Evolutionary conservation across 2,888 invertebrate species (phyloP).

Genomic region (Hedya salicella): DNA sequence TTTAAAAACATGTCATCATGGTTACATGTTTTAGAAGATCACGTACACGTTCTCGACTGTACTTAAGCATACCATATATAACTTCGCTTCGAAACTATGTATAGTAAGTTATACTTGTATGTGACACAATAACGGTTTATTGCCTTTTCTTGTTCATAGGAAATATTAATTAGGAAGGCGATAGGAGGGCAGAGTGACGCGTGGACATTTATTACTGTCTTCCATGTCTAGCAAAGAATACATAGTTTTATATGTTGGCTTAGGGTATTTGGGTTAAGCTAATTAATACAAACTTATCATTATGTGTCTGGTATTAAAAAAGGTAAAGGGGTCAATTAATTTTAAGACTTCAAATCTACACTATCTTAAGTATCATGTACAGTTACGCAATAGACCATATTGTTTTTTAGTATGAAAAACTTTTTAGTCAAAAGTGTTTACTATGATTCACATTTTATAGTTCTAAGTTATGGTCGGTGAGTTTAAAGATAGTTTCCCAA

Average conservation of each 20-base stretch:
- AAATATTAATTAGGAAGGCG: conserved; percentile 56
- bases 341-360: too few species aligned
- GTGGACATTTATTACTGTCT: conserved; percentile 54
- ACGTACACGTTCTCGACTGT: too few species aligned
- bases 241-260: conserved; percentile 7
- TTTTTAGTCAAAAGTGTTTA: too few species aligned
- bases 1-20: too few species aligned
- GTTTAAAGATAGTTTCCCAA: too few species aligned
- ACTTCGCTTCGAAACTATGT: not conserved
- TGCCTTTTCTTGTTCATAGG: conserved; percentile 51
- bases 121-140: conserved; percentile 49
- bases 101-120: conserved; percentile 33
- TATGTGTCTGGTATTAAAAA: not conserved
- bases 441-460: too few species aligned
- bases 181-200: conserved; percentile 48
- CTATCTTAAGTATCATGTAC: too few species aligned
- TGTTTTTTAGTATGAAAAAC: too few species aligned
- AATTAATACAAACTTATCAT: not conserved
- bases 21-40: too few species aligned
- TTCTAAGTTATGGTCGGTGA: too few species aligned
- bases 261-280: conserved; percentile 3
- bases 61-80: not conserved
- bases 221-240: conserved; percentile 31
- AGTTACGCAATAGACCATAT: too few species aligned
- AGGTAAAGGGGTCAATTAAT: too few species aligned